phyloP scores from a whole-genome alignment of 2,888 invertebrate genomes.

The Drosophila limbata region DNA sequence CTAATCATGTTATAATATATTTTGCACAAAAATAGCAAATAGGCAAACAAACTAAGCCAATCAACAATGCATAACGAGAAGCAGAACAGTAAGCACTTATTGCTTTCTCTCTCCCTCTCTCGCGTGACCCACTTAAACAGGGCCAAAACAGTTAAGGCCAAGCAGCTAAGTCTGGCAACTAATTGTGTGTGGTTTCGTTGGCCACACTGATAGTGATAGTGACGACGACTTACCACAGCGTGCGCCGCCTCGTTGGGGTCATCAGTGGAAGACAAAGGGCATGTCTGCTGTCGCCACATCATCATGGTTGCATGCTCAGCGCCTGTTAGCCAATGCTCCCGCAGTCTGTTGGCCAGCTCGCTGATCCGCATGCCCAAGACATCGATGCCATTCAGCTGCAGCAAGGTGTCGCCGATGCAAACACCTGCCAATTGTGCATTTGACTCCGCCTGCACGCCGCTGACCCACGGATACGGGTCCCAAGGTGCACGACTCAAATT shows the following conservation, averaged over 20 bases:
- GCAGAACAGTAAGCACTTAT: conserved; percentile 28
- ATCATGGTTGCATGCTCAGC: conserved; percentile 80
- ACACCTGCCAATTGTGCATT: conserved; percentile 89
- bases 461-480: conserved; percentile 93
- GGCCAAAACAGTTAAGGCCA: conserved; percentile 17
- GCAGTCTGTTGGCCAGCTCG: conserved; percentile 82
- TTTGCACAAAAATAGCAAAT: conserved; percentile 30
- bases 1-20: neutral
- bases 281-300: conserved; percentile 83
- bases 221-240: conserved; percentile 59
- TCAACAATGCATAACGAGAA: conserved; percentile 53
- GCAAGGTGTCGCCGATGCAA: conserved; percentile 89
- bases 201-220: neutral
- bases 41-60: conserved; percentile 40
- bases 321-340: conserved; percentile 83
- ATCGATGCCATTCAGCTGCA: conserved; percentile 86
- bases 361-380: conserved; percentile 83
- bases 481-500: conserved; percentile 91
- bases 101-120: conserved; percentile 10
- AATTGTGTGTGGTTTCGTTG: neutral
- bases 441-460: conserved; percentile 88
- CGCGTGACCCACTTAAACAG: conserved; percentile 47
- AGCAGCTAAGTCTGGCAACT: neutral
- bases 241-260: conserved; percentile 67
- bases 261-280: conserved; percentile 16